These are phyloP conservation scores for Elgaria multicarinata DNA, from an alignment of 2,113 vertebrate species.

Conservation along the genomic window DNA sequence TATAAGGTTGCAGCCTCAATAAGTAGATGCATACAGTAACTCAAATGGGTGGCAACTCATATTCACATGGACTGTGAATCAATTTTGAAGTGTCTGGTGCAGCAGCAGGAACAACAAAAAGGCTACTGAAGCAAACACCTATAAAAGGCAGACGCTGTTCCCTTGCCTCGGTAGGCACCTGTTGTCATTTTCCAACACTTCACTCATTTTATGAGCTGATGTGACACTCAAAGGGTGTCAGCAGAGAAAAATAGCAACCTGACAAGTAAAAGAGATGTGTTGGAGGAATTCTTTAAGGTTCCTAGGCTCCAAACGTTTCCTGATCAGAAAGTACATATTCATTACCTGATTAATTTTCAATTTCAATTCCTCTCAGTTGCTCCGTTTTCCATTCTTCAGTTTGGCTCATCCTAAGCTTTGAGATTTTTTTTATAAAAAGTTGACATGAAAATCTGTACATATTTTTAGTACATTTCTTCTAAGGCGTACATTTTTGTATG, in stretches of 20 bases:
- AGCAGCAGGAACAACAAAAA: slow-evolving; percentile 17
- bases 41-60: neutral
- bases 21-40: neutral
- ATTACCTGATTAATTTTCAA: neutral
- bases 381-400: too few relatives aligned
- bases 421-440: too few relatives aligned
- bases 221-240: slow-evolving; percentile 68
- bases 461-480: too few relatives aligned
- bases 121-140: slow-evolving; percentile 61
- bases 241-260: slow-evolving; percentile 67
- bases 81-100: slow-evolving; percentile 49
- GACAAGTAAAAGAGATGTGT: slow-evolving; percentile 71
- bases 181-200: slow-evolving; percentile 69
- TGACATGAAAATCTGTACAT: too few relatives aligned
- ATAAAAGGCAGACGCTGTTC: slow-evolving; percentile 69
- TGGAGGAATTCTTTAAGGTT: slow-evolving; percentile 69
- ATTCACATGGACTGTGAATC: slow-evolving; percentile 50
- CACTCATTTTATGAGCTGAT: slow-evolving; percentile 69
- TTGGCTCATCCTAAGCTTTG: too few relatives aligned
- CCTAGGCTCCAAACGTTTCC: slow-evolving; percentile 30
- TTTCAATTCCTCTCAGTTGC: too few relatives aligned
- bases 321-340: neutral
- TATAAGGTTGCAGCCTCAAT: neutral
- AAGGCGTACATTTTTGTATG: too few relatives aligned
- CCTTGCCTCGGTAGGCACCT: slow-evolving; percentile 67